A percentile compares a stretch with the other conserved stretches of the same genome.
Evolutionary conservation across 2,888 invertebrate species (phyloP).

Genomic region (Microchrysa polita): DNA sequence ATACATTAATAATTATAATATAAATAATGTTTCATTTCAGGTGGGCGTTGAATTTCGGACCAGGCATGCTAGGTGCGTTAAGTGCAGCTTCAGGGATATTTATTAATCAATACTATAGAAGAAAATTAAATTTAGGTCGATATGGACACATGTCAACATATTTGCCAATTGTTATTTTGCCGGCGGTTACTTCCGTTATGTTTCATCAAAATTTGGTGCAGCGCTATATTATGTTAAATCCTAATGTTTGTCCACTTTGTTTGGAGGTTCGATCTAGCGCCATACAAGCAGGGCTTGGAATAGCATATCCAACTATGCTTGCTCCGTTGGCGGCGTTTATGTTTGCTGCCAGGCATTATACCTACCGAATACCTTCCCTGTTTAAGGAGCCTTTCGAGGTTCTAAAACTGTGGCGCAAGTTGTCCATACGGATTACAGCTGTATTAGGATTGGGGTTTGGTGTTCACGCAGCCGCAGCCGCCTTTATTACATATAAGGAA

Average conservation of each 20-base stretch:
- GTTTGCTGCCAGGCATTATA: slow-evolving; percentile 71
- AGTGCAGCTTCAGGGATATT: slow-evolving; percentile 68
- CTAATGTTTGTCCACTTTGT: slow-evolving; percentile 72
- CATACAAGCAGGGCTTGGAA: slow-evolving; percentile 67
- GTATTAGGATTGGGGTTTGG: slow-evolving; percentile 65
- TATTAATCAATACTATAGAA: slow-evolving; percentile 73
- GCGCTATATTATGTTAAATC: slow-evolving; percentile 69
- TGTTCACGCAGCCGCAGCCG: slow-evolving; percentile 68
- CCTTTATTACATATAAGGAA: slow-evolving; percentile 72
- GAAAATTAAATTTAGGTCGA: slow-evolving; percentile 69
- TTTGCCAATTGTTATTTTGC: slow-evolving; percentile 70
- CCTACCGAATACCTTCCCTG: slow-evolving; percentile 73
- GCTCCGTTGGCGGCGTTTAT: slow-evolving; percentile 70
- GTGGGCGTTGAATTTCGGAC: slow-evolving; percentile 67
- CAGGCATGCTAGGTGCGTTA: slow-evolving; percentile 66
- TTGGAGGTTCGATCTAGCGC: slow-evolving; percentile 69
- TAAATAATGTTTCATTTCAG: slow-evolving; percentile 64
- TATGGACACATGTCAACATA: slow-evolving; percentile 71
- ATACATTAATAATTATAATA: no score
- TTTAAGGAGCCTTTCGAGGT: slow-evolving; percentile 68
- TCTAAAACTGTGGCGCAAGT: slow-evolving; percentile 66
- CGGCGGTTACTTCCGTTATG: slow-evolving; percentile 67
- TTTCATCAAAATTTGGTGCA: slow-evolving; percentile 70
- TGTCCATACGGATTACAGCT: slow-evolving; percentile 68
- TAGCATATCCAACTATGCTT: slow-evolving; percentile 71